These are phyloP conservation scores for Bombyx huttoni DNA, from an alignment of 2,888 invertebrate species.

Conservation along the genomic window DNA sequence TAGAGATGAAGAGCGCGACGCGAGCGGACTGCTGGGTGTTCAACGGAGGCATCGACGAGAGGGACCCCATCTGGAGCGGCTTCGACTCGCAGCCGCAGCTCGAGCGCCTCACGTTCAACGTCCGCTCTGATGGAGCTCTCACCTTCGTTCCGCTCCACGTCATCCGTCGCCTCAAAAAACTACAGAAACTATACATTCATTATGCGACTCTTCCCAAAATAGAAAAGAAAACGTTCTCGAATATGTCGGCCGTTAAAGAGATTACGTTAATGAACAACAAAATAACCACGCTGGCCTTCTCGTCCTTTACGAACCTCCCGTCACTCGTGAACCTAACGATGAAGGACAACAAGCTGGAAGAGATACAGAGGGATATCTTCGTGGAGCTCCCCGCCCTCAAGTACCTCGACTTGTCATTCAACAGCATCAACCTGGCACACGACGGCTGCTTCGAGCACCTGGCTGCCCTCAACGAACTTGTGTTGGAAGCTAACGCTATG, in stretches of 20 bases:
- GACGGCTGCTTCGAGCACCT: conserved; percentile 87
- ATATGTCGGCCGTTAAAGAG: conserved; percentile 78
- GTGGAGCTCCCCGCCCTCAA: conserved; percentile 80
- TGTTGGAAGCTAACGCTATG: conserved; percentile 84
- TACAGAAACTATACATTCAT: conserved; percentile 78
- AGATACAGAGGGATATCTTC: conserved; percentile 83
- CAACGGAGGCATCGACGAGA: conserved; percentile 76
- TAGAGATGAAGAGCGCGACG: conserved; percentile 70
- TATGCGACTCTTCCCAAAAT: conserved; percentile 81
- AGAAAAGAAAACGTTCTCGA: conserved; percentile 81
- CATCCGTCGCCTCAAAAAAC: conserved; percentile 74
- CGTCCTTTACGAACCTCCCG: conserved; percentile 81
- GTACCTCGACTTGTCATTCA: conserved; percentile 86
- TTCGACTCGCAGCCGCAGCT: conserved; percentile 80
- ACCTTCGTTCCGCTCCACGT: conserved; percentile 80
- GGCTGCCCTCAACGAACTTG: conserved; percentile 81
- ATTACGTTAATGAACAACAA: conserved; percentile 80
- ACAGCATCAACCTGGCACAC: conserved; percentile 87
- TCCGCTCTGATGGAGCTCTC: conserved; percentile 77
- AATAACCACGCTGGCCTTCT: conserved; percentile 78
- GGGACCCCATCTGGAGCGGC: conserved; percentile 80
- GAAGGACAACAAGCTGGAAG: conserved; percentile 83
- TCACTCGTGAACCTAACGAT: conserved; percentile 80
- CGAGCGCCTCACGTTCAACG: conserved; percentile 78
- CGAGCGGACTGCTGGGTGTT: conserved; percentile 86